Evolutionary conservation across 2,888 invertebrate species (phyloP).

Genomic region (Meiosimyza platycephala): DNA sequence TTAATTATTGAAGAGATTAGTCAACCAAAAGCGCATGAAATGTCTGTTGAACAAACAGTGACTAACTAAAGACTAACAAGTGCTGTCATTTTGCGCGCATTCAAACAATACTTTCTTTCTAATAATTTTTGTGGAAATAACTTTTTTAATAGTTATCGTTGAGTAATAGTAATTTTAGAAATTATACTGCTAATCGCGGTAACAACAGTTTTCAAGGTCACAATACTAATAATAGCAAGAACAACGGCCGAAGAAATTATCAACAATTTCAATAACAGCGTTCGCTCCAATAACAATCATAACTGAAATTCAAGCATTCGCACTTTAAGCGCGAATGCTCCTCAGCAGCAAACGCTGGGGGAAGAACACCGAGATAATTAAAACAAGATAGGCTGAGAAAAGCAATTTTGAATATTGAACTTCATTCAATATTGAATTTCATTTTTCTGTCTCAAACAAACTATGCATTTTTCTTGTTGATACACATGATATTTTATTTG

Average conservation of each 20-base stretch:
- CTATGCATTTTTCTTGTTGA: too few species aligned
- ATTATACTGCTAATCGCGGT: too few species aligned
- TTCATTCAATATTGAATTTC: slow-evolving; percentile 3
- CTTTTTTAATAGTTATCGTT: not conserved
- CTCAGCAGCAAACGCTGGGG: slow-evolving; percentile 33
- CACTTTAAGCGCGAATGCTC: slow-evolving; percentile 32
- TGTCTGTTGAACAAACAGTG: slow-evolving; percentile 2
- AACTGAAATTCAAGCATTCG: not conserved
- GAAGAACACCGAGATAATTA: slow-evolving; percentile 3
- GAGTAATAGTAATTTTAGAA: not conserved
- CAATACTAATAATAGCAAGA: too few species aligned
- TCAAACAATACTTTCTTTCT: not conserved
- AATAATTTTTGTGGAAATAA: not conserved
- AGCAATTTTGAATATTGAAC: not conserved
- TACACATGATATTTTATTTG: slow-evolving; percentile 16
- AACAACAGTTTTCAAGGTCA: too few species aligned
- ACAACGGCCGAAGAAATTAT: too few species aligned
- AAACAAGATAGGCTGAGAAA: too few species aligned
- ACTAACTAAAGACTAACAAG: too few species aligned
- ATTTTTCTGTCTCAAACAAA: not conserved
- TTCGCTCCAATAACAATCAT: not conserved
- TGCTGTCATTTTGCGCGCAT: not conserved
- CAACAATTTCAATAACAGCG: not conserved
- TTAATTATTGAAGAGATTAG: not conserved
- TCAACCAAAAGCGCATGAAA: not conserved